Percentiles rank a stretch among this genome's conserved stretches.
phyloP scores from a whole-genome alignment of 2,113 vertebrate species.

The Pygoscelis antarcticus region DNA sequence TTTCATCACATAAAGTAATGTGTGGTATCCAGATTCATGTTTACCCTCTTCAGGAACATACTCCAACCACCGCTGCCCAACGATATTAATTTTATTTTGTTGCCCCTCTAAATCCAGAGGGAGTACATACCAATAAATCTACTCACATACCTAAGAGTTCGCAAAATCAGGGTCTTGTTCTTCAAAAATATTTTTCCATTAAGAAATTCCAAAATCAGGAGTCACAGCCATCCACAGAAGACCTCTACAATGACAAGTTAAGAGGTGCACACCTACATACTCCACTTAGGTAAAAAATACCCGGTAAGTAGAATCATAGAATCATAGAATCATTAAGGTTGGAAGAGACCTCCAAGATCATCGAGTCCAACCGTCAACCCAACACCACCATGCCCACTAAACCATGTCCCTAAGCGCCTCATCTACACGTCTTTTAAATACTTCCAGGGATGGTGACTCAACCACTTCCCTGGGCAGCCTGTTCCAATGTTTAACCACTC shows the following conservation, averaged over 20 bases:
- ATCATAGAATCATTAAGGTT: no score
- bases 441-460: no score
- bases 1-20: neutral
- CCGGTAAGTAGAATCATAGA: neutral
- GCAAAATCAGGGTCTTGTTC: neutral
- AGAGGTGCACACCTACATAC: neutral
- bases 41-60: neutral
- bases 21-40: neutral
- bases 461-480: no score
- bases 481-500: no score
- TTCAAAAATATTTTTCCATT: neutral
- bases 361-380: no score
- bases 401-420: no score
- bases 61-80: neutral
- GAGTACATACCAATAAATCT: neutral
- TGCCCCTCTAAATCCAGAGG: neutral
- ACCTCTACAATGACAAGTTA: neutral
- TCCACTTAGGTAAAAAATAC: neutral
- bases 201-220: neutral
- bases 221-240: neutral
- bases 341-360: no score
- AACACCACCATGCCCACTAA: no score
- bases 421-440: no score
- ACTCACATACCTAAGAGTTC: neutral
- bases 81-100: neutral